These are phyloP conservation scores for Melinaea menophilus DNA, from an alignment of 2,888 invertebrate genomes.

Conservation along the genomic window DNA sequence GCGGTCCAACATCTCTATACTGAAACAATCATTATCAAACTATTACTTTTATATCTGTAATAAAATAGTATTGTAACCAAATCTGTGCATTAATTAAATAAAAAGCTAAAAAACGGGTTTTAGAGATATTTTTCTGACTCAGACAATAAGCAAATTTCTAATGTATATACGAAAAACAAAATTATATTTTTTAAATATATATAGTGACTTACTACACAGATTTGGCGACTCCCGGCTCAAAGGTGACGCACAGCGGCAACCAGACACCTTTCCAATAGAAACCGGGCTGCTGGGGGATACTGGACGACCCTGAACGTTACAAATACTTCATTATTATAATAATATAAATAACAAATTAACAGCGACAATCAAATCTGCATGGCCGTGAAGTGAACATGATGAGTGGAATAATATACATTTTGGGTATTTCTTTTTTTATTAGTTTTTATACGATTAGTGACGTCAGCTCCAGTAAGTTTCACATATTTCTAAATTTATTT, in stretches of 20 bases:
- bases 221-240: slow-evolving; percentile 91
- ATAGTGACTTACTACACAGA: slow-evolving; percentile 88
- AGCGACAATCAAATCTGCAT: background rate
- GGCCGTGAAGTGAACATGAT: background rate
- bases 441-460: too few species aligned
- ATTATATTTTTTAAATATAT: background rate
- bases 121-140: too few species aligned
- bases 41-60: too few species aligned
- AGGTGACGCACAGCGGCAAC: slow-evolving; percentile 91
- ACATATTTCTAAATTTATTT: too few species aligned
- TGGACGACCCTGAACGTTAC: slow-evolving; percentile 78
- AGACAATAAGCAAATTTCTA: too few species aligned
- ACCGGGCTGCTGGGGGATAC: slow-evolving; percentile 91
- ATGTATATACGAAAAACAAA: too few species aligned
- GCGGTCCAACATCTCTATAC: slow-evolving; percentile 97
- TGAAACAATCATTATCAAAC: slow-evolving; percentile 50
- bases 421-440: too few species aligned
- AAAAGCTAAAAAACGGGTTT: background rate
- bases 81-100: background rate
- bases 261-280: slow-evolving; percentile 96
- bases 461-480: too few species aligned
- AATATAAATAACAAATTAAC: background rate
- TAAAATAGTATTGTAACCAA: too few species aligned
- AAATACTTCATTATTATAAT: too few species aligned
- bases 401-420: background rate